Conservation (phyloP, 2,113 vertebrate genomes). For the Tangachromis dhanisi region DNA sequence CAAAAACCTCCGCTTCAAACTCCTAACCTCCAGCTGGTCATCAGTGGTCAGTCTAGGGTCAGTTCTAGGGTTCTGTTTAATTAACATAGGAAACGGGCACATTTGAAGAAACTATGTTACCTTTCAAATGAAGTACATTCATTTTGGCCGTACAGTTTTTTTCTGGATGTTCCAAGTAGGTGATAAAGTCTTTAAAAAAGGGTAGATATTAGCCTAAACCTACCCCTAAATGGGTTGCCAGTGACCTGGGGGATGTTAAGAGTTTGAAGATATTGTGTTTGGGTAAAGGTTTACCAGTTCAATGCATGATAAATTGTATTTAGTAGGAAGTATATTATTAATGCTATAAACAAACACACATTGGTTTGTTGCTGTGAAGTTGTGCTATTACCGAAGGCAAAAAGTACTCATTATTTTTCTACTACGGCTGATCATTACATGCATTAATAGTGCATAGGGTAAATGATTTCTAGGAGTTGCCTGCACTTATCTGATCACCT, state of each 20-base stretch:
- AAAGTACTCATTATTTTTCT: neutral
- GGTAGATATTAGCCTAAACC: neutral
- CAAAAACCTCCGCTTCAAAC: neutral
- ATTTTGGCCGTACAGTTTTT: neutral
- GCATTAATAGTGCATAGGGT: slow-evolving; percentile 61
- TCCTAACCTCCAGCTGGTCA: neutral
- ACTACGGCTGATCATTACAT: slow-evolving; percentile 44
- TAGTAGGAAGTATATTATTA: neutral
- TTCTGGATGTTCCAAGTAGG: neutral
- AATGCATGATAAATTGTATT: neutral
- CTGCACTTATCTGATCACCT: slow-evolving; percentile 42
- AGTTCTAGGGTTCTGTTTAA: neutral
- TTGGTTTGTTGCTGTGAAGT: neutral
- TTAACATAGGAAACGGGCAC: neutral
- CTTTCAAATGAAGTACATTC: neutral
- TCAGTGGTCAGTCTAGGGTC: neutral
- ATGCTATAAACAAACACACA: slow-evolving; percentile 1
- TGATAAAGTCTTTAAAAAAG: neutral
- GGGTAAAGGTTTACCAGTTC: slow-evolving; percentile 21
- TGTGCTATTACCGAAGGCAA: slow-evolving; percentile 34
- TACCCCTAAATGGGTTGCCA: neutral
- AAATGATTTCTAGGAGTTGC: slow-evolving; percentile 18
- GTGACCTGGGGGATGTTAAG: neutral
- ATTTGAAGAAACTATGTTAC: neutral
- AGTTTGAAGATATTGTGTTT: neutral